phyloP scores from a whole-genome alignment of 2,113 vertebrate species.

The Pteronura brasiliensis region DNA sequence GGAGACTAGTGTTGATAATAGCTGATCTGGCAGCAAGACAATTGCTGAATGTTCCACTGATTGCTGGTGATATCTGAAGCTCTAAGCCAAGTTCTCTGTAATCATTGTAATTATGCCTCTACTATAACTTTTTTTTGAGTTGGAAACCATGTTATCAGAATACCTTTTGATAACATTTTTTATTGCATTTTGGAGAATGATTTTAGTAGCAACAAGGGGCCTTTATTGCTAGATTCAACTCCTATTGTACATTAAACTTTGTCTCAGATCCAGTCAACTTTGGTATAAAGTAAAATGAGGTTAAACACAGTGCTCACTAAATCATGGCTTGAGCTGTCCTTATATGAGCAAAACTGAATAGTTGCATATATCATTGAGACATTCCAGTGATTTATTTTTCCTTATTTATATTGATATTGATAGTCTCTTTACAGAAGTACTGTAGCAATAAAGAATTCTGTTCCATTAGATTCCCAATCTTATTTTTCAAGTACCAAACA shows the following conservation, averaged over 20 bases:
- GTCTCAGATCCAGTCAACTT: conserved; percentile 79
- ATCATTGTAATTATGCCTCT: not conserved
- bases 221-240: conserved; percentile 74
- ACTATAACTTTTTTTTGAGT: not conserved
- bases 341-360: conserved; percentile 70
- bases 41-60: not conserved
- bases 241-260: conserved; percentile 76
- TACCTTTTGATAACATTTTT: conserved; percentile 75
- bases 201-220: conserved; percentile 62
- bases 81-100: not conserved
- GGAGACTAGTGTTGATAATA: not conserved
- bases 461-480: conserved; percentile 68
- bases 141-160: conserved; percentile 71
- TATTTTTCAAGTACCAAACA: conserved; percentile 66
- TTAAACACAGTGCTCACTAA: conserved; percentile 76
- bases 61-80: conserved; percentile 34
- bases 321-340: conserved; percentile 75
- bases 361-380: conserved; percentile 74
- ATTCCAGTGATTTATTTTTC: conserved; percentile 73
- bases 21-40: not conserved
- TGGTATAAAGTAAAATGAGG: conserved; percentile 78
- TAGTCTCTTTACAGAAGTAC: conserved; percentile 71
- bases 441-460: conserved; percentile 67
- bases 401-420: conserved; percentile 69
- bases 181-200: conserved; percentile 70